A percentile compares a stretch with the other conserved stretches of the same genome.
phyloP scores from a whole-genome alignment of 2,113 vertebrate species.

The Solea solea region DNA sequence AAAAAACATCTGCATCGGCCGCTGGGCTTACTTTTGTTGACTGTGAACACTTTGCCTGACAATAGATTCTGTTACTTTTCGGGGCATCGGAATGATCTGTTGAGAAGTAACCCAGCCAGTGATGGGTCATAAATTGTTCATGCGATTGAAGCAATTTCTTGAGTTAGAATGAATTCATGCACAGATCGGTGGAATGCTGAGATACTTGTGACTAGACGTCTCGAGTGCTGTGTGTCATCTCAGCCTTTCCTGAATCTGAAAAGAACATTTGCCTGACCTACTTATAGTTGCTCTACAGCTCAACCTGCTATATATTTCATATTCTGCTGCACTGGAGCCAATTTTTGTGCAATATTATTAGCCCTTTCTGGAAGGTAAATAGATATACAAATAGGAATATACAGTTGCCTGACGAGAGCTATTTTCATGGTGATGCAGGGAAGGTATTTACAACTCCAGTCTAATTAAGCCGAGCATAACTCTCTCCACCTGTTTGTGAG shows the following conservation, averaged over 20 bases:
- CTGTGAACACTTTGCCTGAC: constrained; percentile 16
- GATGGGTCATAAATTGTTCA: constrained; percentile 51
- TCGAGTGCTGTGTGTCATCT: constrained; percentile 56
- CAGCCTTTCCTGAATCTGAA: constrained; percentile 49
- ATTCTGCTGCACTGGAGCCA: constrained; percentile 24
- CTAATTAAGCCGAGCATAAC: constrained; percentile 22
- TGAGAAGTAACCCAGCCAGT: constrained; percentile 36
- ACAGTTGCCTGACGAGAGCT: not conserved
- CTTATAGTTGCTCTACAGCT: constrained; percentile 46
- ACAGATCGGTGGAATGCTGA: constrained; percentile 59
- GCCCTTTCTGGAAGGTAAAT: constrained; percentile 31
- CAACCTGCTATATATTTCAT: constrained; percentile 51
- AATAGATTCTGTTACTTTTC: constrained; percentile 30
- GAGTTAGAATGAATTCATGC: constrained; percentile 34
- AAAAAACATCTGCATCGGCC: constrained; percentile 34
- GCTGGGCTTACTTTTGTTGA: constrained; percentile 28
- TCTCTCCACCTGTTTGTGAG: constrained; percentile 48
- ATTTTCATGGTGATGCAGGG: constrained; percentile 6
- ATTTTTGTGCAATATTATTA: constrained; percentile 27
- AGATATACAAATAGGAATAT: constrained; percentile 19
- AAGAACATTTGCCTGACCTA: constrained; percentile 71
- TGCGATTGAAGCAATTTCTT: constrained; percentile 47
- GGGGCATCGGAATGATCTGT: constrained; percentile 43
- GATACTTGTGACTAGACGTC: constrained; percentile 68
- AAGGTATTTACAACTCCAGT: constrained; percentile 18